Base-by-base conservation (phyloP, 2,888 invertebrate species). In the Cosmia trapezina region DNA sequence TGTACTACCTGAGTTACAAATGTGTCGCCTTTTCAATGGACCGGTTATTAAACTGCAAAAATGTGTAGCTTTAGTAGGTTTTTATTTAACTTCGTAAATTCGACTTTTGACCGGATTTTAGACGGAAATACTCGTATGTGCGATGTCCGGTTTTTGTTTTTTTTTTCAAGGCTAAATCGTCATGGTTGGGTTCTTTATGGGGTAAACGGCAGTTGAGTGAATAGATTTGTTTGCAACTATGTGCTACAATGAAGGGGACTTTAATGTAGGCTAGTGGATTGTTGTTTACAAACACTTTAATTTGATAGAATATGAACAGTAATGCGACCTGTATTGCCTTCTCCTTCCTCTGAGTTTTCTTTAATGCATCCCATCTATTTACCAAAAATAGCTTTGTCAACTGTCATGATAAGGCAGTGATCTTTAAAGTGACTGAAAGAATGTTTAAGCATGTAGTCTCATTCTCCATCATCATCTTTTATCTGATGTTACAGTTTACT, bases 91-190 rank as follows among this genome's bases (percentile, higher is more conserved):
- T n/a, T n/a, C n/a, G n/a, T n/a, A n/a, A n/a, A n/a, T n/a, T n/a
- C n/a, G n/a, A n/a, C n/a, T n/a, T n/a, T n/a, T n/a, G n/a, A n/a
- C n/a, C n/a, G n/a, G n/a, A n/a, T n/a, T n/a, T n/a, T n/a, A n/a
- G n/a, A n/a, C n/a, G n/a, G n/a, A n/a, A n/a, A n/a, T n/a, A n/a
- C n/a, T n/a, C n/a, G n/a, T n/a, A n/a, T n/a, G n/a, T n/a, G n/a
- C n/a, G n/a, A n/a, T 84, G 81, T 64, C 63, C 84, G 61, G 59
- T 62, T 68, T 65, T 70, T 80, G 66, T 72, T 43, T 66, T 80
- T 43, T 66, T 80, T 69, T 70, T 76, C 63, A 81, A 81, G 84
- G 81, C 60, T 71, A 56, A 56, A 74, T 53, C 53, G 80, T 81
- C 59, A 81, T 59, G 81, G 84, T 68, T 80, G 41, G 70, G 8